phyloP scores from a whole-genome alignment of 2,797 vertebrate species.

The Micrastur ruficollis region DNA sequence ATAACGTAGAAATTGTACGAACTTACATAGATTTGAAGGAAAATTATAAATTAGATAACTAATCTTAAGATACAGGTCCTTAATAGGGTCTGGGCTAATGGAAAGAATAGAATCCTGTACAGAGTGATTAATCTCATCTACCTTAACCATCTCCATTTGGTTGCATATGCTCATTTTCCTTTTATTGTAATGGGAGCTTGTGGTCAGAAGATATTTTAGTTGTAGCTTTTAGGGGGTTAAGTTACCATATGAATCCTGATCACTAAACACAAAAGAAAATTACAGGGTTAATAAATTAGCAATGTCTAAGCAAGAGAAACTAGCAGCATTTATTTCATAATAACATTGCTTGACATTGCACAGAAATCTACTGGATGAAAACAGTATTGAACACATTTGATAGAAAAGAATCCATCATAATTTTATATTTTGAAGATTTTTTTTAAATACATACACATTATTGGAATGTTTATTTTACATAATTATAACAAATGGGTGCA shows the following conservation, averaged over 20 bases:
- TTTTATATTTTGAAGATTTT: rapidly evolving
- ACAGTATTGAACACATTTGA: background rate
- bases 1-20: background rate
- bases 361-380: background rate
- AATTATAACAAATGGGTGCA: background rate
- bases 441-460: background rate
- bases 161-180: background rate
- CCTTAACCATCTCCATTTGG: background rate
- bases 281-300: background rate
- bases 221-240: background rate
- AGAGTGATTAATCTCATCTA: background rate
- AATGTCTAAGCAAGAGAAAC: background rate
- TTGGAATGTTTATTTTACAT: background rate
- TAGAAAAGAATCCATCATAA: background rate
- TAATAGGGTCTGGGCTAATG: background rate
- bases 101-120: background rate
- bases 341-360: background rate
- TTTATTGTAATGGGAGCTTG: background rate
- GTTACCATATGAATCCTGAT: background rate
- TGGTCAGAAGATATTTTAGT: background rate
- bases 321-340: background rate
- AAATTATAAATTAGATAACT: background rate
- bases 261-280: background rate
- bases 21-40: background rate
- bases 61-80: background rate